Conservation (phyloP, 1,140 invertebrate species). For the Halictus rubicundus region DNA sequence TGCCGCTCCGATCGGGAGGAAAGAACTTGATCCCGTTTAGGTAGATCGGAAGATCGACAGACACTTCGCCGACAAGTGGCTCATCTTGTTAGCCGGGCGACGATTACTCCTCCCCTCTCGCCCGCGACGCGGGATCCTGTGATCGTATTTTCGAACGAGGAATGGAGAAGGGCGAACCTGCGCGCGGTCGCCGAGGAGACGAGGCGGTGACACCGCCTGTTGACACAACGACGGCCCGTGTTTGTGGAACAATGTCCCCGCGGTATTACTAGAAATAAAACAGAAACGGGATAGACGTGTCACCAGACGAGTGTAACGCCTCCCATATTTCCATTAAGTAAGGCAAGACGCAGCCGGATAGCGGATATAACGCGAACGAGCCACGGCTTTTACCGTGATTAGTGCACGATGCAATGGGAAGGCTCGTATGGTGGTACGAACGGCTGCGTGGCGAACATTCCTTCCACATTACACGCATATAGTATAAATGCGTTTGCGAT, state of each 20-base stretch:
- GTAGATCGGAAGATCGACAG: background rate
- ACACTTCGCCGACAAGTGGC: background rate
- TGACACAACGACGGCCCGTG: constrained; percentile 6
- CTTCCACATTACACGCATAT: constrained; percentile 26
- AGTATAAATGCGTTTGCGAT: constrained; percentile 41
- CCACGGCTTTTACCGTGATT: constrained; percentile 71
- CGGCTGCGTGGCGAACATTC: constrained; percentile 34
- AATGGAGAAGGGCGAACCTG: background rate
- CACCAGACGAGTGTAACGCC: constrained; percentile 51
- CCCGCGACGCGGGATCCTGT: too few species aligned
- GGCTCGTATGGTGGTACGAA: constrained; percentile 19
- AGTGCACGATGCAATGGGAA: constrained; percentile 59
- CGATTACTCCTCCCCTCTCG: background rate
- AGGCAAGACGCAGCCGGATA: constrained; percentile 62
- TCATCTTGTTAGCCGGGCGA: background rate
- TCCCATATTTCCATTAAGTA: constrained; percentile 71
- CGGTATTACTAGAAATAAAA: constrained; percentile 54
- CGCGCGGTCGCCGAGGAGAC: background rate
- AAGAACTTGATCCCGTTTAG: background rate
- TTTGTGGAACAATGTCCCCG: constrained; percentile 45
- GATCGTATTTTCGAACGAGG: background rate
- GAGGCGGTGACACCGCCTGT: background rate
- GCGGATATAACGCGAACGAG: constrained; percentile 54
- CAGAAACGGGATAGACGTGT: constrained; percentile 39
- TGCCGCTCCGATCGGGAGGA: too few species aligned